Evolutionary conservation across 2,888 invertebrate genomes (phyloP).

Genomic region (Ganaspis brasiliensis): DNA sequence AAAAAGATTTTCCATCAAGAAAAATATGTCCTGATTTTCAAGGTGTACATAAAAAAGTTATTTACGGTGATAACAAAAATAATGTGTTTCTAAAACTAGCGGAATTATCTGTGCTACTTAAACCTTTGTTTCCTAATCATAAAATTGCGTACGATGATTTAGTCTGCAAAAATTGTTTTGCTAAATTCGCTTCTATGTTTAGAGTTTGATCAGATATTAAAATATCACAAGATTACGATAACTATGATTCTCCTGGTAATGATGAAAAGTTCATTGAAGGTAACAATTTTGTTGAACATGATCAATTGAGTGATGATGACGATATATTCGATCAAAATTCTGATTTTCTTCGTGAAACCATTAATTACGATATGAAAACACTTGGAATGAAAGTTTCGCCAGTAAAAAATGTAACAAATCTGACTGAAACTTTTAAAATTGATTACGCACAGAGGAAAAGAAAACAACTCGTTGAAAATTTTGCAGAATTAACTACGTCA

Average conservation of each 20-base stretch:
- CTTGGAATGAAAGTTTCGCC: background rate
- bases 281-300: background rate
- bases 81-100: background rate
- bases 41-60: constrained; percentile 29
- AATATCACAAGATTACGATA: background rate
- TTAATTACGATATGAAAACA: constrained; percentile 3
- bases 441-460: no score
- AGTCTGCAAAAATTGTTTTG: background rate
- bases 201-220: background rate
- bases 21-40: background rate
- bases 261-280: background rate
- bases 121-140: constrained; percentile 7
- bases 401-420: background rate
- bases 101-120: constrained; percentile 3
- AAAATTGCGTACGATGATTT: background rate
- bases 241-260: background rate
- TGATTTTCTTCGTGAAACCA: constrained; percentile 8
- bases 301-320: background rate
- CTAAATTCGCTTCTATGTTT: background rate
- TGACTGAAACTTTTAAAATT: constrained; percentile 4
- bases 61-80: constrained; percentile 15
- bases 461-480: no score
- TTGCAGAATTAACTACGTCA: no score
- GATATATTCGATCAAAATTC: background rate
- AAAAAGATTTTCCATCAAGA: background rate